A percentile compares a stretch with the other conserved stretches of the same genome.
phyloP scores from a whole-genome alignment of 2,113 vertebrate genomes.

The Malurus cyaneus region DNA sequence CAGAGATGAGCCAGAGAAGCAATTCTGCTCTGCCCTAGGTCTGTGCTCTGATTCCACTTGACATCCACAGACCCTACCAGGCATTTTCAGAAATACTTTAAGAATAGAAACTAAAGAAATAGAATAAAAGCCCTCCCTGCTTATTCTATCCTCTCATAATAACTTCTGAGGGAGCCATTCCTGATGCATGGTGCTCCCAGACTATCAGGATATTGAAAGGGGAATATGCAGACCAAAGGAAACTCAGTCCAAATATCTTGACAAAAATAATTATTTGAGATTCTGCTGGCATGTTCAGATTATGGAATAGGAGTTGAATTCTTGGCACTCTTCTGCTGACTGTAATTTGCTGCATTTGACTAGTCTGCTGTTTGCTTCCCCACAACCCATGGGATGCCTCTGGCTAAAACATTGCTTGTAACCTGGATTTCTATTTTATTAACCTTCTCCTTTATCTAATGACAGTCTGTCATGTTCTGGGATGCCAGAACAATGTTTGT shows the following conservation, averaged over 20 bases:
- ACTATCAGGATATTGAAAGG: not conserved
- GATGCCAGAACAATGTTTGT: conserved; percentile 51
- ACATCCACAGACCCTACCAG: not conserved
- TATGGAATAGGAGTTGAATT: not conserved
- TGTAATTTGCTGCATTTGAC: conserved; percentile 23
- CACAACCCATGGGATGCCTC: conserved; percentile 26
- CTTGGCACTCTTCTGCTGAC: not conserved
- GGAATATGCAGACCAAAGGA: not conserved
- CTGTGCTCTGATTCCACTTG: not conserved
- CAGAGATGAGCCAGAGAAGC: not conserved
- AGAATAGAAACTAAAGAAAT: not conserved
- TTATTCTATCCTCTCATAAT: not conserved
- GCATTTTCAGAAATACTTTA: not conserved
- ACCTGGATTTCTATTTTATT: conserved; percentile 66
- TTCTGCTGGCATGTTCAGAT: not conserved
- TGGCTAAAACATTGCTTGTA: conserved; percentile 51
- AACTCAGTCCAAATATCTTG: not conserved
- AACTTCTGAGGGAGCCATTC: not conserved
- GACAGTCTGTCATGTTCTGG: conserved; percentile 65
- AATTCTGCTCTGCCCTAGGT: not conserved
- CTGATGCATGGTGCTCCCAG: not conserved
- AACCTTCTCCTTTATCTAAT: conserved; percentile 70
- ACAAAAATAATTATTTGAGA: not conserved
- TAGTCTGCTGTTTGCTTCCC: conserved; percentile 17
- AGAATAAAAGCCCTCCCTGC: not conserved